A percentile compares a stretch with the other conserved stretches of the same genome.
phyloP scores from a whole-genome alignment of 2,888 invertebrate species.

The Drosophila subquinaria region DNA sequence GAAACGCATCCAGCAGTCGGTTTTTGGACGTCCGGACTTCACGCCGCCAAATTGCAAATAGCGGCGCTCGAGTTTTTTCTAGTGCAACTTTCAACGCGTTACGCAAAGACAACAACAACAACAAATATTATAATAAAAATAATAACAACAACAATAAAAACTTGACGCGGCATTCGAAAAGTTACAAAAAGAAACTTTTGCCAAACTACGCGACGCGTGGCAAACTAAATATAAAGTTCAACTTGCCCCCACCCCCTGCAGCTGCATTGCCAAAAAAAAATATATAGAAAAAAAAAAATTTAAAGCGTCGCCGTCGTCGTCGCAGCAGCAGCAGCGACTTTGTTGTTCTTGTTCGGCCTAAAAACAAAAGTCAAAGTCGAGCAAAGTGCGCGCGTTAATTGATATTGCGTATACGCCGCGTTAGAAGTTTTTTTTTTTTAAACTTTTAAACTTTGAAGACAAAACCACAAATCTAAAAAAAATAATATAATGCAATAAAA shows the following conservation, averaged over 20 bases:
- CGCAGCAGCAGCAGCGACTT: neutral
- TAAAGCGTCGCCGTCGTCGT: conserved; percentile 44
- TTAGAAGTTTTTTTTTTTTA: neutral
- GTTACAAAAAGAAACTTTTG: conserved; percentile 61
- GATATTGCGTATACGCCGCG: conserved; percentile 68
- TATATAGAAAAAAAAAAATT: conserved; percentile 22
- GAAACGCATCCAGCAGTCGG: conserved; percentile 82
- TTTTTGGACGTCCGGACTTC: conserved; percentile 80
- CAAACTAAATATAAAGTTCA: conserved; percentile 50
- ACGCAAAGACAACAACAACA: conserved; percentile 19
- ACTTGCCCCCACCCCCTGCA: conserved; percentile 12
- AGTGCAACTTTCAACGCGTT: conserved; percentile 56
- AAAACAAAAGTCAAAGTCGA: conserved; percentile 57
- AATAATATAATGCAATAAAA: neutral
- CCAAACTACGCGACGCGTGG: conserved; percentile 57
- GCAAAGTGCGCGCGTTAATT: conserved; percentile 67
- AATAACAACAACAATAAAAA: conserved; percentile 37
- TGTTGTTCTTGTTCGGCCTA: conserved; percentile 31
- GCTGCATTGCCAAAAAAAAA: conserved; percentile 19
- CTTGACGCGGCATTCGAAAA: conserved; percentile 55
- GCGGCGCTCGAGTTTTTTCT: conserved; percentile 58
- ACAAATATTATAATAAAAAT: conserved; percentile 20
- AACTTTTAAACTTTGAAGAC: neutral
- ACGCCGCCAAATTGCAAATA: conserved; percentile 71
- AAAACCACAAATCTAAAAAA: neutral